Conservation (phyloP, 2,113 vertebrate species). For the Coptodon bakossiorum region DNA sequence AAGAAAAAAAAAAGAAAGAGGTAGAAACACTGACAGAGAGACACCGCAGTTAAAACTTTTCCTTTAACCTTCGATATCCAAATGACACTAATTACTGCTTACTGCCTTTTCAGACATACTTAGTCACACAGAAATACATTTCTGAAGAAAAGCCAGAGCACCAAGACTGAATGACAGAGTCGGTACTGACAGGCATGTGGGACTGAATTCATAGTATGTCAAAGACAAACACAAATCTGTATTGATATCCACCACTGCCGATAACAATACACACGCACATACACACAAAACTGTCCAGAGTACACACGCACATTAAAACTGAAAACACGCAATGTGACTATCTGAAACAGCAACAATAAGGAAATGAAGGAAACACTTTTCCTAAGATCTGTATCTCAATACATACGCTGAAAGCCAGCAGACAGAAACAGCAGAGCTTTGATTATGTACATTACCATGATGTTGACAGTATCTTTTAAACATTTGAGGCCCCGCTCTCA, state of each 20-base stretch:
- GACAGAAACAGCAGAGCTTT: neutral
- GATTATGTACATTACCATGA: slow-evolving; percentile 52
- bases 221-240: neutral
- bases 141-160: neutral
- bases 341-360: neutral
- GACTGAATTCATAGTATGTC: neutral
- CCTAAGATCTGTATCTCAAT: neutral
- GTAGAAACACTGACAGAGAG: neutral
- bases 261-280: neutral
- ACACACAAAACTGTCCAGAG: neutral
- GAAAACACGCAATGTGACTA: neutral
- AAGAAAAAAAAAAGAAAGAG: neutral
- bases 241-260: neutral
- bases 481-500: slow-evolving; percentile 13
- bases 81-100: neutral
- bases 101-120: neutral
- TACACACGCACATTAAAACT: neutral
- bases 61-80: neutral
- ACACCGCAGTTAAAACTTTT: neutral
- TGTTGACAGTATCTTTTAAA: neutral
- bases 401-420: neutral
- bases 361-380: slow-evolving; percentile 41
- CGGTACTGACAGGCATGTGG: neutral
- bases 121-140: neutral
- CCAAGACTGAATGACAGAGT: neutral